phyloP scores from a whole-genome alignment of 2,797 vertebrate species.

The Gambelia wislizenii region DNA sequence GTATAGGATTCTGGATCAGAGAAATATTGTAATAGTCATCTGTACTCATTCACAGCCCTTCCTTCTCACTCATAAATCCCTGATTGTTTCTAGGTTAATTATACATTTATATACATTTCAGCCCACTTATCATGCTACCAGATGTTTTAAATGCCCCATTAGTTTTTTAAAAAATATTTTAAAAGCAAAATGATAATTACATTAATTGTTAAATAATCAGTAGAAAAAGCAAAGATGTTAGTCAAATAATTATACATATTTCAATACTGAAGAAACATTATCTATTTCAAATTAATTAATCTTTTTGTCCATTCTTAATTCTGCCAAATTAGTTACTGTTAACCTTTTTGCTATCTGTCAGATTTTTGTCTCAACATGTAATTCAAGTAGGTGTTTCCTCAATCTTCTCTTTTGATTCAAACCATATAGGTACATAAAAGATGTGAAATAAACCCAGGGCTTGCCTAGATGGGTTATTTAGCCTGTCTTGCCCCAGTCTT shows the following conservation, averaged over 20 bases:
- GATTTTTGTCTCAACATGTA: conserved; percentile 1
- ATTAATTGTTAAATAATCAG: conserved; percentile 9
- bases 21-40: background rate
- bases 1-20: background rate
- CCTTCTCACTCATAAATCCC: background rate
- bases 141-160: background rate
- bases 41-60: background rate
- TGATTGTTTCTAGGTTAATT: background rate
- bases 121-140: background rate
- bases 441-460: background rate
- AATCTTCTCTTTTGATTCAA: background rate
- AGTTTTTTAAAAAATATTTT: background rate
- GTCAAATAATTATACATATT: background rate
- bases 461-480: too few relatives aligned
- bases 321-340: background rate
- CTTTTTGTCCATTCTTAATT: background rate
- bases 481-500: too few relatives aligned
- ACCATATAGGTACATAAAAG: background rate
- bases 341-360: background rate
- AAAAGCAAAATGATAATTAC: conserved; percentile 21
- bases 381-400: background rate
- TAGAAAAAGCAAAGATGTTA: background rate
- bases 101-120: background rate
- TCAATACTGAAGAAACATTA: background rate
- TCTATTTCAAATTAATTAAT: background rate